Conservation (phyloP, 37 sponge, comb jelly and placozoan genomes). For the Cliona cf. orientalis region DNA sequence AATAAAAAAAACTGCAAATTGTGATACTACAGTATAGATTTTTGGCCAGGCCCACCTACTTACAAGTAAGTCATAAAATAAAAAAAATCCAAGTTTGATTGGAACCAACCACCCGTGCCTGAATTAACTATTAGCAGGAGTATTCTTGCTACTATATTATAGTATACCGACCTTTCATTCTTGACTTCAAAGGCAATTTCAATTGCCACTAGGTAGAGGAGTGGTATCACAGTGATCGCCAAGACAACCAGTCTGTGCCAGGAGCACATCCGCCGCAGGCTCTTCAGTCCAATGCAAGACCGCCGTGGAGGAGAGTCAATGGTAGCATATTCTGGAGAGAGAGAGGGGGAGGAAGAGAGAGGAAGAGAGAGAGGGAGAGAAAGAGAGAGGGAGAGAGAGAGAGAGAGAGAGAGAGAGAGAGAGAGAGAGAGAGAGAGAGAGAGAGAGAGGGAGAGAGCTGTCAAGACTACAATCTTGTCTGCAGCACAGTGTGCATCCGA, state of each 20-base stretch:
- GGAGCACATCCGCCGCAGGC: constrained; percentile 10
- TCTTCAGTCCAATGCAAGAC: background rate
- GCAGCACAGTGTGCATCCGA: too few species aligned
- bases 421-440: constrained; percentile 53
- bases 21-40: too few species aligned
- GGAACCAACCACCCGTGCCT: too few species aligned
- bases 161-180: too few species aligned
- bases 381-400: constrained; percentile 63
- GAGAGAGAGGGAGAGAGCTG: constrained; percentile 33
- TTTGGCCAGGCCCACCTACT: too few species aligned
- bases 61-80: too few species aligned
- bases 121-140: too few species aligned
- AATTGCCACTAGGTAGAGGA: constrained; percentile 14
- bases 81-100: too few species aligned
- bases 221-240: background rate
- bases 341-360: constrained; percentile 15
- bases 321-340: constrained; percentile 20
- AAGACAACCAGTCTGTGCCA: constrained; percentile 27
- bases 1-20: too few species aligned
- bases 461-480: background rate
- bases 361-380: constrained; percentile 53
- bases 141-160: too few species aligned
- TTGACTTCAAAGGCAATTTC: constrained; percentile 17
- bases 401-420: constrained; percentile 57
- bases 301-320: background rate